phyloP scores from a whole-genome alignment of 2,888 invertebrate species.

The Drosophila pseudotalamancana region DNA sequence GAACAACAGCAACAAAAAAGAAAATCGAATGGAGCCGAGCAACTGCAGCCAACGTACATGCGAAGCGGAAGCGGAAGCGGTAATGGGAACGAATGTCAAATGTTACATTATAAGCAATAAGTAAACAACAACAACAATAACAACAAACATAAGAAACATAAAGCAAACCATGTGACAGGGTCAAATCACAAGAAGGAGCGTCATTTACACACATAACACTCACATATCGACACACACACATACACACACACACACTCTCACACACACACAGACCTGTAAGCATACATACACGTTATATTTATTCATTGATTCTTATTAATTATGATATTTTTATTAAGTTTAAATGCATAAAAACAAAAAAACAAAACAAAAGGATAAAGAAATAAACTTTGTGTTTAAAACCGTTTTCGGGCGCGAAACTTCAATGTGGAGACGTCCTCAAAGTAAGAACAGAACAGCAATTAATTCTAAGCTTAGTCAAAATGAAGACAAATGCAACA shows the following conservation, averaged over 20 bases:
- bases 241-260: slow-evolving; percentile 38
- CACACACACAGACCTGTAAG: slow-evolving; percentile 44
- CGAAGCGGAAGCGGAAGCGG: not conserved
- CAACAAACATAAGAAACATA: slow-evolving; percentile 29
- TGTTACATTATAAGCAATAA: slow-evolving; percentile 71
- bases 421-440: slow-evolving; percentile 36
- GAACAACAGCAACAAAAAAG: slow-evolving; percentile 32
- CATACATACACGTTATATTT: slow-evolving; percentile 72
- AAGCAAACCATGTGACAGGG: slow-evolving; percentile 37
- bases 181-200: slow-evolving; percentile 15
- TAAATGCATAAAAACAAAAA: slow-evolving; percentile 48
- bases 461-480: slow-evolving; percentile 81
- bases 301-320: slow-evolving; percentile 79
- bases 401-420: slow-evolving; percentile 55
- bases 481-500: slow-evolving; percentile 70
- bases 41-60: slow-evolving; percentile 21
- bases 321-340: slow-evolving; percentile 77
- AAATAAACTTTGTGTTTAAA: slow-evolving; percentile 63
- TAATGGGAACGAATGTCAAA: slow-evolving; percentile 39
- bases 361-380: slow-evolving; percentile 41
- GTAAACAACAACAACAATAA: slow-evolving; percentile 23
- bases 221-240: slow-evolving; percentile 25
- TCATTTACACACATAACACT: slow-evolving; percentile 19
- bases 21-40: slow-evolving; percentile 36
- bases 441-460: slow-evolving; percentile 82